Percentiles rank a stretch among this genome's conserved stretches.
phyloP scores from a whole-genome alignment of 1,140 invertebrate genomes.

The Mamestra configurata region DNA sequence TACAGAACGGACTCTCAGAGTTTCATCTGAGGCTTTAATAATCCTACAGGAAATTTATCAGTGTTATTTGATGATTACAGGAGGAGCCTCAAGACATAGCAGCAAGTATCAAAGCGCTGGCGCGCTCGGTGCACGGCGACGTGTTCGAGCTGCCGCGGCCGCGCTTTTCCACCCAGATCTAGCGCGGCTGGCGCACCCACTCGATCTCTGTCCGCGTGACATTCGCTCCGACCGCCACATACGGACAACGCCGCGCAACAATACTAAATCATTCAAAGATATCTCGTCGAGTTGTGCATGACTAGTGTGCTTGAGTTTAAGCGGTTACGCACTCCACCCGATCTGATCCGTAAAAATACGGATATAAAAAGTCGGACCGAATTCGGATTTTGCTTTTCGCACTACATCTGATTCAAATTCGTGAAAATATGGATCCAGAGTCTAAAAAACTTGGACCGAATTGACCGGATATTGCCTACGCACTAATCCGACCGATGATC shows the following conservation, averaged over 20 bases:
- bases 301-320: conserved; percentile 58
- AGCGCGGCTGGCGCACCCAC: conserved; percentile 61
- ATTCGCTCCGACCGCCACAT: conserved; percentile 12
- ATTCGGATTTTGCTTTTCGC: too few relatives aligned
- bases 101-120: conserved; percentile 95
- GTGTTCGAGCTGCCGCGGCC: conserved; percentile 95
- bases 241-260: conserved; percentile 59
- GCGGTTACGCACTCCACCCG: too few relatives aligned
- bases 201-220: conserved; percentile 8
- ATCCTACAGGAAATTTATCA: too few relatives aligned
- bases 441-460: too few relatives aligned
- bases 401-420: too few relatives aligned
- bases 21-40: too few relatives aligned
- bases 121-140: conserved; percentile 95
- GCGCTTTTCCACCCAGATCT: conserved; percentile 94
- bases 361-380: too few relatives aligned
- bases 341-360: too few relatives aligned
- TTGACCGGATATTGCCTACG: too few relatives aligned
- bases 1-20: too few relatives aligned
- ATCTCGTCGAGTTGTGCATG: conserved; percentile 66
- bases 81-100: conserved; percentile 91
- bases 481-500: too few relatives aligned
- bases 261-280: conserved; percentile 58
- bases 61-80: conserved; percentile 57
- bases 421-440: too few relatives aligned